A percentile compares a stretch with the other conserved stretches of the same genome.
Evolutionary conservation across 2,888 invertebrate genomes (phyloP).

Genomic region (Ashinkailepas kermadecensis): DNA sequence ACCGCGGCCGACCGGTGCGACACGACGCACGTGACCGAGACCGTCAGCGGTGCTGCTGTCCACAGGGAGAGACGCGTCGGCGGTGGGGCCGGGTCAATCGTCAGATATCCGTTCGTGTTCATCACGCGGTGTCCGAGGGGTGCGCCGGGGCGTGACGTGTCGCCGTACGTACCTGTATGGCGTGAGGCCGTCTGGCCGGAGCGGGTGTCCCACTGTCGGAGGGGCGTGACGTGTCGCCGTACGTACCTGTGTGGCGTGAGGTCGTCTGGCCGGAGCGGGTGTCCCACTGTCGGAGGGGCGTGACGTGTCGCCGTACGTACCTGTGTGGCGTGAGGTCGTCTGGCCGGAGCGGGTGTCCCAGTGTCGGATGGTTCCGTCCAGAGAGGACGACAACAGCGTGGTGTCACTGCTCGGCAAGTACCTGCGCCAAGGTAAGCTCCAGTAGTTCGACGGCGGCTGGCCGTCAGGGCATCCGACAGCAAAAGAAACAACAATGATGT

Average conservation of each 20-base stretch:
- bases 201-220: neutral
- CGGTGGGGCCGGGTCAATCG: constrained; percentile 8
- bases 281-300: neutral
- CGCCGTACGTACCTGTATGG: too few relatives aligned
- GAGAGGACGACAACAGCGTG: constrained; percentile 24
- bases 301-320: neutral
- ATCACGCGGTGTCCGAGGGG: neutral
- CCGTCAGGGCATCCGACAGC: neutral
- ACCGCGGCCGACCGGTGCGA: neutral
- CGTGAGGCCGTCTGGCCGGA: neutral
- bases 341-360: constrained; percentile 10
- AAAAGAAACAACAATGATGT: neutral
- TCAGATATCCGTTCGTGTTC: constrained; percentile 21
- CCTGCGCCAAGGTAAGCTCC: neutral
- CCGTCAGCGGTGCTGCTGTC: constrained; percentile 40
- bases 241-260: neutral
- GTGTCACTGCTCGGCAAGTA: neutral
- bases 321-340: neutral
- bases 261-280: neutral
- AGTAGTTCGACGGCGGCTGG: too few relatives aligned
- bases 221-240: neutral
- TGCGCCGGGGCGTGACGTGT: too few relatives aligned
- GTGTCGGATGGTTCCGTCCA: neutral
- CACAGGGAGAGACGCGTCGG: constrained; percentile 36
- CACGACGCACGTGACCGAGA: neutral